These are phyloP conservation scores for Protomyctophum bolini DNA, from an alignment of 2,113 vertebrate species.

Conservation along the genomic window DNA sequence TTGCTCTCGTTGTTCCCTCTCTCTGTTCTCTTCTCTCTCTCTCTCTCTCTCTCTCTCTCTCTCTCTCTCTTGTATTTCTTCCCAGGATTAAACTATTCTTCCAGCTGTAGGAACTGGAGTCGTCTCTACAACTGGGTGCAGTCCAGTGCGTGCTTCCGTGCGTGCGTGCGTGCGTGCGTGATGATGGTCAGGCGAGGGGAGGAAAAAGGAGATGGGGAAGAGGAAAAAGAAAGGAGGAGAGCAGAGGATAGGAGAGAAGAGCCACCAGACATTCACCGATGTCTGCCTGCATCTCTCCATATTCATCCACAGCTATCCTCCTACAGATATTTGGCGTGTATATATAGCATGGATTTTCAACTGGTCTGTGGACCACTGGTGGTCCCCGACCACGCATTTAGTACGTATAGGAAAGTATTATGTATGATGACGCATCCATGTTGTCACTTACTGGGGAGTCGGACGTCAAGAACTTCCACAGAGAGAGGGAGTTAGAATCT, in stretches of 20 bases:
- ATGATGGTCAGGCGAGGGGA: neutral
- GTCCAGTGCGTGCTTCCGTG: conserved; percentile 16
- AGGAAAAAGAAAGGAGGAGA: neutral
- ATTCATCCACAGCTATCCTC: neutral
- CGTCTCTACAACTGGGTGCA: conserved; percentile 35
- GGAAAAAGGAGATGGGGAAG: neutral
- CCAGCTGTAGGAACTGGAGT: conserved; percentile 29
- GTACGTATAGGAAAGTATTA: no score
- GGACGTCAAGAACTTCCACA: no score
- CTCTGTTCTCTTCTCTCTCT: conserved; percentile 15
- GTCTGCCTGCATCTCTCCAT: neutral
- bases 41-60: conserved; percentile 3
- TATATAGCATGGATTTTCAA: no score
- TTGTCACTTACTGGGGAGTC: no score
- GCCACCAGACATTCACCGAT: neutral
- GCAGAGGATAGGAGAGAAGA: neutral
- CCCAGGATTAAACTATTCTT: conserved; percentile 26
- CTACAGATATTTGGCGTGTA: no score
- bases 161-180: no score
- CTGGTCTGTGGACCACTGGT: no score
- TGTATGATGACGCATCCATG: no score
- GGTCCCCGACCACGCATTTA: no score
- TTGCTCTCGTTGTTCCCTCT: conserved; percentile 25
- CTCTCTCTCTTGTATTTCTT: neutral
- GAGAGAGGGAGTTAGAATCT: no score